Evolutionary conservation across 2,797 vertebrate genomes (phyloP).

Genomic region (Phrynocephalus vlangalii): DNA sequence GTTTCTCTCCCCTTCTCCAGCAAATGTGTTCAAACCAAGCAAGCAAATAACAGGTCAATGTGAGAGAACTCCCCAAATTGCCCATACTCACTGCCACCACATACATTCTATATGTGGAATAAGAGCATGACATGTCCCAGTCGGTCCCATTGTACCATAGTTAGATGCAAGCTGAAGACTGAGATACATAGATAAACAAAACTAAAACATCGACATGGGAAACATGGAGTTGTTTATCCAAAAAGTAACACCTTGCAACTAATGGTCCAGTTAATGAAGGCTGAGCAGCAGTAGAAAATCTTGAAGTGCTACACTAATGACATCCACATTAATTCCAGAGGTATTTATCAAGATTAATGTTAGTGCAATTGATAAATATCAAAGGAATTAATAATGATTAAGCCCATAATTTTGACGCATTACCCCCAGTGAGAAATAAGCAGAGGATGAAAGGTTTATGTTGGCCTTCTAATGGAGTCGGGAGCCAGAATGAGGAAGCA

Average conservation of each 20-base stretch:
- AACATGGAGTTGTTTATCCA: constrained; percentile 10
- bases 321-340: constrained; percentile 47
- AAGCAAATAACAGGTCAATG: not conserved
- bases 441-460: constrained; percentile 31
- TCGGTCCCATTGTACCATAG: not conserved
- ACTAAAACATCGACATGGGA: not conserved
- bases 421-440: constrained; percentile 39
- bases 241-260: constrained; percentile 46
- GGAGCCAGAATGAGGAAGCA: constrained; percentile 38
- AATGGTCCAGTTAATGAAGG: constrained; percentile 52
- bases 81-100: too few relatives aligned
- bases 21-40: not conserved
- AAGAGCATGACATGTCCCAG: not conserved
- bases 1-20: not conserved
- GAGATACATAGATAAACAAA: not conserved
- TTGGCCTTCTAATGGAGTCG: constrained; percentile 46
- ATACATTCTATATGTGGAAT: not conserved
- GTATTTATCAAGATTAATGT: constrained; percentile 63
- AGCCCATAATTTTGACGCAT: constrained; percentile 55
- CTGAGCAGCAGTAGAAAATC: constrained; percentile 41
- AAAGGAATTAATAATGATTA: constrained; percentile 62
- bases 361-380: constrained; percentile 57
- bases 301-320: constrained; percentile 39
- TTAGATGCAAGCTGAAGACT: constrained; percentile 1
- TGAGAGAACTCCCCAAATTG: not conserved